phyloP scores from a whole-genome alignment of 2,888 invertebrate species.

The Ormyrus thymus region DNA sequence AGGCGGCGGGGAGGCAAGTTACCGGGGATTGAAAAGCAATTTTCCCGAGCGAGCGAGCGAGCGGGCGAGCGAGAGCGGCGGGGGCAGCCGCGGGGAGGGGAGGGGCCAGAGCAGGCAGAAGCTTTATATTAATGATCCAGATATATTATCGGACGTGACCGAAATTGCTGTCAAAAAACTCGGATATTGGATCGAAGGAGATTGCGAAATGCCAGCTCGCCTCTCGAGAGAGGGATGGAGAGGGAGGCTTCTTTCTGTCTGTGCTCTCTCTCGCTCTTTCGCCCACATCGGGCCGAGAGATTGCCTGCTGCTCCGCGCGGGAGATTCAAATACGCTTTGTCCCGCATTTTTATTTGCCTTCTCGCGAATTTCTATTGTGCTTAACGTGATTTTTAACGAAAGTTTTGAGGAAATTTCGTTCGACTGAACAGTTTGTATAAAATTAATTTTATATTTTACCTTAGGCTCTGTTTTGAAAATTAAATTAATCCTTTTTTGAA shows the following conservation, averaged over 20 bases:
- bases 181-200: conserved; percentile 75
- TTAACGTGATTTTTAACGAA: too few relatives aligned
- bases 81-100: conserved; percentile 34
- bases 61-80: conserved; percentile 42
- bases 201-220: conserved; percentile 70
- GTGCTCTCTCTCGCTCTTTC: conserved; percentile 48
- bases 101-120: conserved; percentile 65
- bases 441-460: too few relatives aligned
- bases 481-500: too few relatives aligned
- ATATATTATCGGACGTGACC: conserved; percentile 76
- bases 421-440: too few relatives aligned
- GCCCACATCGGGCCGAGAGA: conserved; percentile 48
- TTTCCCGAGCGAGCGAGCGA: conserved; percentile 65
- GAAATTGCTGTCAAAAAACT: conserved; percentile 76
- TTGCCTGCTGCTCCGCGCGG: conserved; percentile 18
- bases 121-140: conserved; percentile 76
- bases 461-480: too few relatives aligned
- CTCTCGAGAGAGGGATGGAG: background rate
- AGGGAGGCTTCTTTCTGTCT: conserved; percentile 56
- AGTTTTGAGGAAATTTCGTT: too few relatives aligned
- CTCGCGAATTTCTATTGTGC: background rate
- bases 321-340: conserved; percentile 49
- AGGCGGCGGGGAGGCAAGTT: conserved; percentile 61
- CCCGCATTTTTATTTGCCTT: conserved; percentile 21
- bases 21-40: conserved; percentile 75